These are phyloP conservation scores for Eulemur albifrons DNA, from an alignment of 2,797 vertebrate species.

Conservation along the genomic window DNA sequence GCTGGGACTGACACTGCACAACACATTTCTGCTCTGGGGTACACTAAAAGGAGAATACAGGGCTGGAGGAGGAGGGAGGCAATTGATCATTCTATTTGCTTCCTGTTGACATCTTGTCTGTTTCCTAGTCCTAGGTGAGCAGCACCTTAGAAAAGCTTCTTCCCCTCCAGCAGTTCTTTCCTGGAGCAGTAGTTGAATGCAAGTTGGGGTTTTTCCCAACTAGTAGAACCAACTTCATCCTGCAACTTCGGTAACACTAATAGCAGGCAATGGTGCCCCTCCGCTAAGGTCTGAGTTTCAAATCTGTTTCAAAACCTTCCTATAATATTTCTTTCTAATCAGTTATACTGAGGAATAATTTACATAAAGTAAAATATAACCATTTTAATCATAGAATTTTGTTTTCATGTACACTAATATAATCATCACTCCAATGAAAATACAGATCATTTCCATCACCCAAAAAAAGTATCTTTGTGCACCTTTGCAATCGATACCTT, in stretches of 20 bases:
- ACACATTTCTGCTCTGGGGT: background rate
- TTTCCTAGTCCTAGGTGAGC: background rate
- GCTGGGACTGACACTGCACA: background rate
- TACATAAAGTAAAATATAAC: background rate
- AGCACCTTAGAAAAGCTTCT: background rate
- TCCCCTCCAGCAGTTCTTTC: background rate
- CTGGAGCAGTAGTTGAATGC: background rate
- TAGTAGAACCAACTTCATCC: background rate
- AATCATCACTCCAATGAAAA: conserved; percentile 6
- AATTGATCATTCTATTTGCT: background rate
- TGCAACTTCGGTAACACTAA: background rate
- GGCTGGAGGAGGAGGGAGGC: background rate
- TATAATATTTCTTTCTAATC: background rate
- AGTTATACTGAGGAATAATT: background rate
- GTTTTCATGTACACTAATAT: background rate
- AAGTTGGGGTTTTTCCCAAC: background rate
- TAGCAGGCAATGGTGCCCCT: background rate
- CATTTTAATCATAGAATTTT: background rate
- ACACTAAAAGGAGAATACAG: background rate
- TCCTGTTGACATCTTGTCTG: background rate
- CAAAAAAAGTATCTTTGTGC: background rate
- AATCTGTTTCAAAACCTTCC: background rate
- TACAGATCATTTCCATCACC: background rate
- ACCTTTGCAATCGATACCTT: background rate
- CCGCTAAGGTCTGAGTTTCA: background rate